These are phyloP conservation scores for Eristalinus aeneus DNA, from an alignment of 2,888 invertebrate genomes.

Conservation along the genomic window DNA sequence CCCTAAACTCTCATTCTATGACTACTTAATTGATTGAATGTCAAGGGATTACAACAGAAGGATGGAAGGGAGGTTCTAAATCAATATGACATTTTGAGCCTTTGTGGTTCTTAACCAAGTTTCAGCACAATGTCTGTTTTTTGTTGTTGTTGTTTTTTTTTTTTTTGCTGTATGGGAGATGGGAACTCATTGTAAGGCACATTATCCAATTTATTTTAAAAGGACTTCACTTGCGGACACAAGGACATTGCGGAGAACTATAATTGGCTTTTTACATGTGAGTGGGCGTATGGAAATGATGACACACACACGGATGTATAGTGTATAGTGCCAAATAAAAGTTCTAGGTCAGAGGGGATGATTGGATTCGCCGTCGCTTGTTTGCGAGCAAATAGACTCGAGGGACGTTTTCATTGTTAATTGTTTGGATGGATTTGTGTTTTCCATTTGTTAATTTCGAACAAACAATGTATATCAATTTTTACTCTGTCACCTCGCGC, in stretches of 20 bases:
- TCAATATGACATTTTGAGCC: slow-evolving; percentile 2
- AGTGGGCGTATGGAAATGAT: background rate
- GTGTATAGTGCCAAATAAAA: background rate
- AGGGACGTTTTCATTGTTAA: too few relatives aligned
- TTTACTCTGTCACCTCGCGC: too few relatives aligned
- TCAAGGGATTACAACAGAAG: background rate
- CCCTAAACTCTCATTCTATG: background rate
- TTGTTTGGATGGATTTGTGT: too few relatives aligned
- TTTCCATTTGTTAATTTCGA: too few relatives aligned
- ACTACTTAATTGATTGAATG: background rate
- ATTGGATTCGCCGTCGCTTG: background rate
- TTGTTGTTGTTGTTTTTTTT: too few relatives aligned
- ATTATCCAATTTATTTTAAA: slow-evolving; percentile 11
- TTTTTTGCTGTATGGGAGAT: background rate
- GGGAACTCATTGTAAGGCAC: background rate
- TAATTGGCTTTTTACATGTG: background rate
- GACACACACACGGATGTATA: background rate
- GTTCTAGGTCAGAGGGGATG: background rate
- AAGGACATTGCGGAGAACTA: background rate
- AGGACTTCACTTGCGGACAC: slow-evolving; percentile 5
- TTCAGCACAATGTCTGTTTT: background rate
- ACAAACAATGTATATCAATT: too few relatives aligned
- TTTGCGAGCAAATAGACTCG: too few relatives aligned
- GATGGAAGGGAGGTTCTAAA: background rate
- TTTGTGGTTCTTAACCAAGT: slow-evolving; percentile 34